phyloP scores from a whole-genome alignment of 2,797 vertebrate genomes.

The Pangasius sanitwongsei region DNA sequence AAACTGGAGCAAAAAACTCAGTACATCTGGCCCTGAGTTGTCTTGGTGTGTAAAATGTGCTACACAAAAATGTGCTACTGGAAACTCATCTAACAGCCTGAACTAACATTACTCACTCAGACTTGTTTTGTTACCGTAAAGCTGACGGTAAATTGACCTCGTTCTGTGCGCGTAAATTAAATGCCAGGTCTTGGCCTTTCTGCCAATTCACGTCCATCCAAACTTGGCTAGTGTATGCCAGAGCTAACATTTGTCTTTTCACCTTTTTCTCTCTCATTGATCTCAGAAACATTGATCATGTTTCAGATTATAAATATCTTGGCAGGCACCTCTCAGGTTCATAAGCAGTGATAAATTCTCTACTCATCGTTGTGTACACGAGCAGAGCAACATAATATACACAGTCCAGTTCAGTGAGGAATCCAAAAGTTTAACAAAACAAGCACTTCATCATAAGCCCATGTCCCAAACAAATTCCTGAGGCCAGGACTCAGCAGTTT shows the following conservation, averaged over 20 bases:
- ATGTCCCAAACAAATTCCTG: constrained; percentile 2
- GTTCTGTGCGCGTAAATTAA: neutral
- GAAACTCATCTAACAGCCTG: neutral
- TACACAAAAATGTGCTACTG: neutral
- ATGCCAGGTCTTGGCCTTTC: constrained; percentile 20
- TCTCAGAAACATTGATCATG: constrained; percentile 3
- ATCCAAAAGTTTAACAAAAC: constrained; percentile 5
- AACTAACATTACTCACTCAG: neutral
- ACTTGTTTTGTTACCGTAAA: neutral
- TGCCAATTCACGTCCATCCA: neutral
- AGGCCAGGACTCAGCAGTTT: neutral
- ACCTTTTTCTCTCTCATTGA: neutral
- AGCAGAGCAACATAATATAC: constrained; percentile 19
- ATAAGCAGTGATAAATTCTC: constrained; percentile 10
- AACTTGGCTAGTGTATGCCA: neutral
- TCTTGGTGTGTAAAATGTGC: neutral
- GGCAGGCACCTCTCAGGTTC: constrained; percentile 10
- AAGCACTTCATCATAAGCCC: constrained; percentile 10
- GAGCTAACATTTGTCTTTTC: neutral
- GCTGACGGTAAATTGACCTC: neutral
- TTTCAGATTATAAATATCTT: neutral
- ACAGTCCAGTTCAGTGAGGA: neutral
- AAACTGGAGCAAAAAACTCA: neutral
- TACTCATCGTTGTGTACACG: neutral
- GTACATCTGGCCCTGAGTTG: neutral